Percentiles rank a stretch among this genome's conserved stretches.
These are phyloP conservation scores for Thera britannica DNA, from an alignment of 2,888 invertebrate genomes.

Conservation along the genomic window DNA sequence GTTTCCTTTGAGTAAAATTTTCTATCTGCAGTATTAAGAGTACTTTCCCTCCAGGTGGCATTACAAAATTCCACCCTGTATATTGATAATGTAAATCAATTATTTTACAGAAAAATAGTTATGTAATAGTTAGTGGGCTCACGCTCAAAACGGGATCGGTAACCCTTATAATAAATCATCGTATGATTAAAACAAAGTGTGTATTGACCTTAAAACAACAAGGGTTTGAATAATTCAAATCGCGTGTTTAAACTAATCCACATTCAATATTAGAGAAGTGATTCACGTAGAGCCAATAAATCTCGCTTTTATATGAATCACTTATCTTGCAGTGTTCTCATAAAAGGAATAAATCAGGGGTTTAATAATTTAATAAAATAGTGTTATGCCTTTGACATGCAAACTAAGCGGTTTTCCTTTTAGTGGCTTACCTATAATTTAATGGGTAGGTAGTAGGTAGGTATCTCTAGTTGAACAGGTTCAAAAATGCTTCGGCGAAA, in stretches of 20 bases:
- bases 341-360: conserved; percentile 28
- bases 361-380: conserved; percentile 21
- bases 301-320: conserved; percentile 26
- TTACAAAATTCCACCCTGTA: too few relatives aligned
- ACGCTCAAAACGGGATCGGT: too few relatives aligned
- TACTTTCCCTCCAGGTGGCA: too few relatives aligned
- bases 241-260: conserved; percentile 20
- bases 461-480: too few relatives aligned
- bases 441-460: too few relatives aligned
- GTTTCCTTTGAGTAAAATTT: too few relatives aligned
- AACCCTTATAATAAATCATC: neutral
- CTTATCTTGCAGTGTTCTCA: conserved; percentile 27
- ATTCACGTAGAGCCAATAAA: conserved; percentile 28
- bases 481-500: neutral
- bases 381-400: conserved; percentile 39
- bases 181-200: neutral
- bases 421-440: too few relatives aligned
- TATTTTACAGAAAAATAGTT: too few relatives aligned
- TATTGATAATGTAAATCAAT: too few relatives aligned
- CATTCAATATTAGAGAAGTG: conserved; percentile 23
- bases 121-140: too few relatives aligned
- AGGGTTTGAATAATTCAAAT: conserved; percentile 10
- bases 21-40: too few relatives aligned
- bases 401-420: neutral
- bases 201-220: conserved; percentile 8